Conservation (phyloP, 2,113 vertebrate species). For the Petromus typicus region DNA sequence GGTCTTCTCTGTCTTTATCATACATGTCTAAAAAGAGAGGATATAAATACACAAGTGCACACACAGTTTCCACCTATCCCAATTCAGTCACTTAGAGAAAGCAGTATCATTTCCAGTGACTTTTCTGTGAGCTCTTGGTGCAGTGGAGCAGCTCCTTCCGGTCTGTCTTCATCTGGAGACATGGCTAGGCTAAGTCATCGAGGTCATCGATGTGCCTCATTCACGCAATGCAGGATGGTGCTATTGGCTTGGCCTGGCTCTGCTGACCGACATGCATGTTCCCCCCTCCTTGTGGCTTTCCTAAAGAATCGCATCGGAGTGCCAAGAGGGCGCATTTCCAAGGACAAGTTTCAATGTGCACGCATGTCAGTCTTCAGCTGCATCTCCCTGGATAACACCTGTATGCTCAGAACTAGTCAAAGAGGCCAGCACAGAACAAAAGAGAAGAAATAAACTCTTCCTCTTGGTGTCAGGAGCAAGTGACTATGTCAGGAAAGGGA, state of each 20-base stretch:
- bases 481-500: background rate
- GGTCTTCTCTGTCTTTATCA: conserved; percentile 7
- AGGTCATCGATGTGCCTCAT: background rate
- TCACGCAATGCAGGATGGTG: background rate
- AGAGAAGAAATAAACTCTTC: background rate
- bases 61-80: background rate
- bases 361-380: background rate
- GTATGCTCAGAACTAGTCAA: background rate
- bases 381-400: background rate
- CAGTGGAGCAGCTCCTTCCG: background rate
- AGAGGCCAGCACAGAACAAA: background rate
- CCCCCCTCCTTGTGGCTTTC: background rate
- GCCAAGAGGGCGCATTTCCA: background rate
- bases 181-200: background rate
- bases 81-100: background rate
- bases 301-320: background rate
- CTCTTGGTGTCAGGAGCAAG: background rate
- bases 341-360: background rate
- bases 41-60: background rate
- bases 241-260: background rate
- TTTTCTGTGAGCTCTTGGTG: background rate
- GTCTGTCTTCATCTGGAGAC: background rate
- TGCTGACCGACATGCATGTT: background rate
- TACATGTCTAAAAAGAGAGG: background rate
- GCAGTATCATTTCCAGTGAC: background rate